phyloP scores from a whole-genome alignment of 1,140 invertebrate species.

The Conopomorpha cramerella region DNA sequence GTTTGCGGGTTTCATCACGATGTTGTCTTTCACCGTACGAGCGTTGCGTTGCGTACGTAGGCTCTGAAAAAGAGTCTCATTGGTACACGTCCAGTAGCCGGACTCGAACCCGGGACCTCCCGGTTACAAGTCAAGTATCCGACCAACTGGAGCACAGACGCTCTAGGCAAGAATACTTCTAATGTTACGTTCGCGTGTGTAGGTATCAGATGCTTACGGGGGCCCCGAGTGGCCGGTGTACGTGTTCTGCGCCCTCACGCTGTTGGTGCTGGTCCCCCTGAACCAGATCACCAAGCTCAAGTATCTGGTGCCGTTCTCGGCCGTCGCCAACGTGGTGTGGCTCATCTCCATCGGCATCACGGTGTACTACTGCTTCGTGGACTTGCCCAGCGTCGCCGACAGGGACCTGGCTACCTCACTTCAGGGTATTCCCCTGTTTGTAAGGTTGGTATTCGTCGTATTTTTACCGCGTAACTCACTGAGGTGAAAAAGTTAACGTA shows the following conservation, averaged over 20 bases:
- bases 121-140: too few species aligned
- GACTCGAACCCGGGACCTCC: too few species aligned
- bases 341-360: slow-evolving; percentile 70
- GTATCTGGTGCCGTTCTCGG: slow-evolving; percentile 77
- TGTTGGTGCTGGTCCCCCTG: slow-evolving; percentile 64
- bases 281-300: slow-evolving; percentile 74
- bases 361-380: slow-evolving; percentile 74
- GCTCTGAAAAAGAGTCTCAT: too few species aligned
- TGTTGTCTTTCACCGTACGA: too few species aligned
- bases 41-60: too few species aligned
- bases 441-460: slow-evolving; percentile 40
- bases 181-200: too few species aligned
- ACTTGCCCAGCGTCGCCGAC: slow-evolving; percentile 47
- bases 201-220: slow-evolving; percentile 56
- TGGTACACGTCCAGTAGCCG: too few species aligned
- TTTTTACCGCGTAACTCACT: too few species aligned
- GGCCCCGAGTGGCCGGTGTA: slow-evolving; percentile 38
- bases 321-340: slow-evolving; percentile 73
- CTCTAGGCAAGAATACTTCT: too few species aligned
- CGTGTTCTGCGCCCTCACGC: slow-evolving; percentile 63
- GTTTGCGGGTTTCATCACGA: too few species aligned
- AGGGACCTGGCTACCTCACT: slow-evolving; percentile 57
- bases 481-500: too few species aligned
- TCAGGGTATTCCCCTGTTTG: slow-evolving; percentile 67
- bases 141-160: too few species aligned